A percentile compares a stretch with the other conserved stretches of the same genome.
phyloP scores from a whole-genome alignment of 2,113 vertebrate species.

The rabbit (Oryctolagus cuniculus) region mOryCun1.1 NC_091435.1:89727501-89728000 shows the following conservation, averaged over 20 bases:
- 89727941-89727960: not conserved
- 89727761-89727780: slow-evolving; percentile 99
- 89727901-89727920: not conserved
- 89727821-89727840: slow-evolving; percentile 93
- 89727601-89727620: not conserved
- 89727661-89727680: not conserved
- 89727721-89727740: slow-evolving; percentile 95
- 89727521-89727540: not conserved
- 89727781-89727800: slow-evolving; percentile 96
- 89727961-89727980: not conserved
- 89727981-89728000: not conserved
- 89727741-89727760: slow-evolving; percentile 99
- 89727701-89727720: slow-evolving; percentile 94
- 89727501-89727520: not conserved
- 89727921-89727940: not conserved
- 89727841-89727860: slow-evolving; percentile 94
- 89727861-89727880: slow-evolving; percentile 59
- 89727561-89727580: not conserved
- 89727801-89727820: slow-evolving; percentile 95
- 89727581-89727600: not conserved
- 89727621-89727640: not conserved
- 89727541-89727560: slow-evolving; percentile 7
- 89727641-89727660: not conserved
- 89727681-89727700: slow-evolving; percentile 94
- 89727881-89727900: not conserved